Conservation (phyloP, 1,140 invertebrate species). For the Papilio glaucus region DNA sequence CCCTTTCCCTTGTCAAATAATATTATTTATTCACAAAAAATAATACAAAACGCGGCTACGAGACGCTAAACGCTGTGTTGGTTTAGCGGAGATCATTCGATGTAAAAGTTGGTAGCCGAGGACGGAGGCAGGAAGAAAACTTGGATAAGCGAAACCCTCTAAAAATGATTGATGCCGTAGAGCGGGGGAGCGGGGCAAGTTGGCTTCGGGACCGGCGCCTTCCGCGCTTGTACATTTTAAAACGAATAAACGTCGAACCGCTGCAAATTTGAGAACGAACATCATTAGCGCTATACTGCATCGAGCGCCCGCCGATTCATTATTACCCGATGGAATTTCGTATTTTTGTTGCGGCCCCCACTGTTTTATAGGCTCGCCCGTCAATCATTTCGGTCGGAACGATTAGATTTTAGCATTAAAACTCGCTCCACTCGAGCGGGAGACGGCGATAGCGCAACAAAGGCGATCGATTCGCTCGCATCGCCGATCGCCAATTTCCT, state of each 20-base stretch:
- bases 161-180: constrained; percentile 82
- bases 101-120: constrained; percentile 74
- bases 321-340: constrained; percentile 66
- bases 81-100: constrained; percentile 81
- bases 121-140: constrained; percentile 78
- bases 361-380: constrained; percentile 52
- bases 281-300: constrained; percentile 78
- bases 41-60: constrained; percentile 79
- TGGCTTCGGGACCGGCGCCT: constrained; percentile 48
- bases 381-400: constrained; percentile 58
- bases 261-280: constrained; percentile 74
- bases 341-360: constrained; percentile 57
- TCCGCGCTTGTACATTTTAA: constrained; percentile 69
- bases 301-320: constrained; percentile 64
- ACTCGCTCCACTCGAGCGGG: constrained; percentile 40
- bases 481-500: constrained; percentile 63
- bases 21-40: constrained; percentile 83
- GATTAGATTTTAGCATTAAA: constrained; percentile 57
- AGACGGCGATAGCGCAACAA: constrained; percentile 56
- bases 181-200: constrained; percentile 60
- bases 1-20: constrained; percentile 80
- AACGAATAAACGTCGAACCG: constrained; percentile 79
- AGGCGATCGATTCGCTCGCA: constrained; percentile 52
- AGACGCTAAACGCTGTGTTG: constrained; percentile 74
- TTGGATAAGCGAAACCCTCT: constrained; percentile 82